Percentiles rank a stretch among this genome's conserved stretches.
Evolutionary conservation across 2,888 invertebrate species (phyloP).

Genomic region (Oscheius sp.): DNA sequence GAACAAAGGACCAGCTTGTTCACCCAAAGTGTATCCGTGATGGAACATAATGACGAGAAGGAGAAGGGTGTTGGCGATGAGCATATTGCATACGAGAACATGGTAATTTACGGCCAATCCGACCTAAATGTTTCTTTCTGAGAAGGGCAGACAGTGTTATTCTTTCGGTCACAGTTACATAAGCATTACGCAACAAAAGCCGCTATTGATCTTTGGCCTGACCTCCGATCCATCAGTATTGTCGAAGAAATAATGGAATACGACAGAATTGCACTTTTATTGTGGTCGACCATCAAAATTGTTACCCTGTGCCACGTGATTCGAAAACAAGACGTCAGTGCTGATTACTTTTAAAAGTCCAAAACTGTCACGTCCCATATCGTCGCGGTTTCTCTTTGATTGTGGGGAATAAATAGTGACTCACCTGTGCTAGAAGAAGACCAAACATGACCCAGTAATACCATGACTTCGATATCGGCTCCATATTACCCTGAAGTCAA

Average conservation of each 20-base stretch:
- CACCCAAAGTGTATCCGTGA: conserved; percentile 32
- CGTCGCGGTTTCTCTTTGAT: not conserved
- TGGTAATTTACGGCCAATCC: conserved; percentile 28
- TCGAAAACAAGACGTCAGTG: no score
- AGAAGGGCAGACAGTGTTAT: not conserved
- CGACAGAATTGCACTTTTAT: no score
- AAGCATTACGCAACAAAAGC: conserved; percentile 10
- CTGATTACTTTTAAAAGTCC: no score
- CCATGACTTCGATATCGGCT: conserved; percentile 34
- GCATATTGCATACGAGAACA: conserved; percentile 30
- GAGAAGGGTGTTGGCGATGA: conserved; percentile 33
- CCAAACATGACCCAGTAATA: conserved; percentile 33
- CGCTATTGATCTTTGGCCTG: not conserved
- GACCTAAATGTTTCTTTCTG: conserved; percentile 27
- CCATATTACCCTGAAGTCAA: conserved; percentile 13
- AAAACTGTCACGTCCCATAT: no score
- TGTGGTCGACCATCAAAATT: no score
- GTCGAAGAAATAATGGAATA: no score
- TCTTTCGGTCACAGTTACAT: not conserved
- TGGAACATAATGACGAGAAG: conserved; percentile 29
- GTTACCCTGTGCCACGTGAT: no score
- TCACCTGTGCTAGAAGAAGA: conserved; percentile 30
- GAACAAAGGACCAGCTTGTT: conserved; percentile 30
- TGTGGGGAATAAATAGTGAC: not conserved
- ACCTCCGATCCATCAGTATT: not conserved